Base-by-base conservation (phyloP, 2,797 vertebrate genomes). In the Typhlichthys eigenmanni region DNA sequence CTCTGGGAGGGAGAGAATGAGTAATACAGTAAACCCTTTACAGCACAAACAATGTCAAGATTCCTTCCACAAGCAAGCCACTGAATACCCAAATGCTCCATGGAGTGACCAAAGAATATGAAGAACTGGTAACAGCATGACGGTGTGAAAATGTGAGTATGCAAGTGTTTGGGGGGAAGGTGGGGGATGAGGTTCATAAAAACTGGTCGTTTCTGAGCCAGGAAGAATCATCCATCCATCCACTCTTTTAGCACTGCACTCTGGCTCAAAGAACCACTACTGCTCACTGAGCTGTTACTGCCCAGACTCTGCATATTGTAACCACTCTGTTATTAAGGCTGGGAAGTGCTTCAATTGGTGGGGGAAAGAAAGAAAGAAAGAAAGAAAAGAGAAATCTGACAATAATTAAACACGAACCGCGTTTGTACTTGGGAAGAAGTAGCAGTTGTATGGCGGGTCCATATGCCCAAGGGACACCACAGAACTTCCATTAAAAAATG, bases 361-460 rank as follows among this genome's bases (percentile, higher is more conserved):
- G 59, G 16, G 58, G 61, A 17, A 9, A 32, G 34, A 34, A 19
- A 46, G 38, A 58, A 10, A 10, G 16, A 11, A 24, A 9, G 51
- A 68, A 69, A 51, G 47, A 49, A 60, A 83, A 76, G 82, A 84
- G 73, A 86, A 86, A 87, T 91, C 89, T 92, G 90, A 90, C 84
- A 90, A 86, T 84, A 89, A 91, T 92, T 92, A 90, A 88, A 90
- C 72, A 79, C 79, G 90, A 88, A 88, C 86, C 79, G 32, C 71
- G 62, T 89, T 89, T 90, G 85, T 88, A 89, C 80, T 89, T 75
- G 62, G 63, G 79, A 80, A 83, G 82, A 85, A 87, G 83, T 88
- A 88, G 84, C 83, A 86, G 85, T 83, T 87, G 83, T 88, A 85
- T 83, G 84, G 74, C 69, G 74, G 81, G 81, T 71, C 81, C 76